Evolutionary conservation across 2,113 vertebrate genomes (phyloP), one percentile per base, ranked within the genome.

Genomic region (Pteruthius melanotis): DNA sequence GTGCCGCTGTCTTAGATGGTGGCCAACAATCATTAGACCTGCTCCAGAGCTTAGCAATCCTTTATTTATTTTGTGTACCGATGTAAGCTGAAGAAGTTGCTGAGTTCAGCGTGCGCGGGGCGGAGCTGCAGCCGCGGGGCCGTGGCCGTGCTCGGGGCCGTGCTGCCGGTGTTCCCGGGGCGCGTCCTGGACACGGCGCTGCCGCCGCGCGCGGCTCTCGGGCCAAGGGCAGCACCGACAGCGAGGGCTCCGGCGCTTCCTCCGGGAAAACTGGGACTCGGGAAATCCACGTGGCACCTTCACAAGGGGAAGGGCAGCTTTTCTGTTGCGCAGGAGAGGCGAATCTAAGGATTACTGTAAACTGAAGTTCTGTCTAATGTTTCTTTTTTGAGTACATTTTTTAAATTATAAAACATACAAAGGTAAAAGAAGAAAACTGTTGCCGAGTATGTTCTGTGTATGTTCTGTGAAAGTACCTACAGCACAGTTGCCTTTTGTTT

Each of bases 401-500:
- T 93, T 54, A 89, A 90, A 90, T 56, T 76, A 75, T 63, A 64
- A 94, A 90, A 87, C 66, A 69, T 78, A 74, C 90, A 49, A 80
- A 94, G 84, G 86, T 96, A 35, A 90, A 94, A 92, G 86, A 77
- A 72, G 47, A 92, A 83, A 92, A 72, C 60, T 92, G 69, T 95
- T 97, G 79, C 93, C 82, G 50, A 85, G 89, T 95, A 81, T 66
- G 93, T 84, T 86, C 74, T 81, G 78, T 90, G 96, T 97, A 89
- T 97, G 92, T 96, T 97, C 94, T 87, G 90, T 97, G 94, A 95
- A 95, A 97, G 95, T 93, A 89, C 90, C 93, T 95, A 95, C 94
- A 97, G 97, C 97, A 96, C 95, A 95, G 96, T 96, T 97, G 97
- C 97, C 96, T 98, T 97, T 95, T 91, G 96, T 98, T 96, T 96